phyloP scores from a whole-genome alignment of 2,797 vertebrate species.

The Podargus strigoides region DNA sequence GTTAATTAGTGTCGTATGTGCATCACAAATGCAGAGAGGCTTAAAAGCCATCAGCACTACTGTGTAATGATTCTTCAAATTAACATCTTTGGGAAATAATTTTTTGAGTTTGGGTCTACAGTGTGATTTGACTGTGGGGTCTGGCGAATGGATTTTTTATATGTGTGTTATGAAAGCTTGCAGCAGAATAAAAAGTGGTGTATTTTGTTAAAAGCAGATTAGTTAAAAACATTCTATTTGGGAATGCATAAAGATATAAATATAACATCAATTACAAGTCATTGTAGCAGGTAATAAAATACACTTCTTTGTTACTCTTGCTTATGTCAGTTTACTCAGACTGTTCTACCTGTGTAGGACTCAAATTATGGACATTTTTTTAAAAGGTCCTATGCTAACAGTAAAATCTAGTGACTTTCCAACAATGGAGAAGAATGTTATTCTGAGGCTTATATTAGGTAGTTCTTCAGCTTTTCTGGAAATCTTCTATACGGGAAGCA shows the following conservation, averaged over 20 bases:
- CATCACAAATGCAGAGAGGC: background rate
- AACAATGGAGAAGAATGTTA: background rate
- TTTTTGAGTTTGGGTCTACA: background rate
- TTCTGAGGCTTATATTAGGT: background rate
- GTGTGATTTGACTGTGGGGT: background rate
- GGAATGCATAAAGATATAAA: background rate
- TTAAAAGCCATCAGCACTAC: background rate
- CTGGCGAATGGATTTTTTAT: background rate
- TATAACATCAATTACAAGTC: background rate
- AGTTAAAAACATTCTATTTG: background rate
- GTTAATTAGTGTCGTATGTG: background rate
- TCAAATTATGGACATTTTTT: background rate
- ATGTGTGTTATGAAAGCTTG: background rate
- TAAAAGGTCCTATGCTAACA: background rate
- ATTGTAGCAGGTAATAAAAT: background rate
- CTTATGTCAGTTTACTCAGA: background rate
- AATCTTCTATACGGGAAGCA: background rate
- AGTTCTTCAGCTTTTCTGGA: background rate
- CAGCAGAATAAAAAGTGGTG: background rate
- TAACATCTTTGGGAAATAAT: background rate
- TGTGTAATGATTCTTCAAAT: background rate
- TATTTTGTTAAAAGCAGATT: background rate
- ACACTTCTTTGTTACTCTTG: background rate
- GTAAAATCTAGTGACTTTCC: background rate
- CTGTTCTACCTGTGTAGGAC: background rate